phyloP scores from a whole-genome alignment of 2,888 invertebrate genomes.

The Drosophila paranaensis region DNA sequence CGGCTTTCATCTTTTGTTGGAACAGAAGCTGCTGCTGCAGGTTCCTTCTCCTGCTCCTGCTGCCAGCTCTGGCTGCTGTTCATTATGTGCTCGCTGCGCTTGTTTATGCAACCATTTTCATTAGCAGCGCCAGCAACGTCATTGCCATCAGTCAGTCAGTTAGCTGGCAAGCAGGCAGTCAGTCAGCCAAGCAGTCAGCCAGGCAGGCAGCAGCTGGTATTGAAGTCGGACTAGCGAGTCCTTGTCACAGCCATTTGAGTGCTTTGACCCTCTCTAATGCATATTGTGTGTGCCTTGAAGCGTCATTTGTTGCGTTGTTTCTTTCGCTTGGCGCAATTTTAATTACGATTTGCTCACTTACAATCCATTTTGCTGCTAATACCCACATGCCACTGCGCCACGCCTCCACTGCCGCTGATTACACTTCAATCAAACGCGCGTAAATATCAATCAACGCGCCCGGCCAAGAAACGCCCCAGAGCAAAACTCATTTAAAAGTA shows the following conservation, averaged over 20 bases:
- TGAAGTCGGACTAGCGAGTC: slow-evolving; percentile 13
- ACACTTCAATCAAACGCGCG: slow-evolving; percentile 79
- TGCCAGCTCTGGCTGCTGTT: slow-evolving; percentile 33
- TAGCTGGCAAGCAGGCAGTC: slow-evolving; percentile 2
- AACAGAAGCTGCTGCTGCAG: slow-evolving; percentile 43
- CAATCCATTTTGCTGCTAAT: slow-evolving; percentile 73
- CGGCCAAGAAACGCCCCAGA: slow-evolving; percentile 57
- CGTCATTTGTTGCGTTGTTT: slow-evolving; percentile 65
- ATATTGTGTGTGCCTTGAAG: slow-evolving; percentile 72
- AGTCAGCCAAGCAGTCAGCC: neutral
- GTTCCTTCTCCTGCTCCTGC: slow-evolving; percentile 9
- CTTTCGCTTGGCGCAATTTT: slow-evolving; percentile 65
- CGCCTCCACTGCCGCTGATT: slow-evolving; percentile 61
- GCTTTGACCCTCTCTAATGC: slow-evolving; percentile 71
- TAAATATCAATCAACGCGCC: slow-evolving; percentile 74
- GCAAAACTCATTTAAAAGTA: slow-evolving; percentile 79
- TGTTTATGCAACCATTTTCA: slow-evolving; percentile 77
- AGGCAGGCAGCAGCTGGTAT: slow-evolving; percentile 12
- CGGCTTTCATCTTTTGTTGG: slow-evolving; percentile 75
- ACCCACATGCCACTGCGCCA: slow-evolving; percentile 33
- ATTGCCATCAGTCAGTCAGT: slow-evolving; percentile 65
- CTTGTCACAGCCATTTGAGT: slow-evolving; percentile 54
- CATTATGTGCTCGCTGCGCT: slow-evolving; percentile 59
- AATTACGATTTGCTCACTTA: slow-evolving; percentile 80
- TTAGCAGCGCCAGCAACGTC: slow-evolving; percentile 68